These are phyloP conservation scores for Morpho achilles DNA, from an alignment of 2,888 invertebrate species.

Conservation along the genomic window DNA sequence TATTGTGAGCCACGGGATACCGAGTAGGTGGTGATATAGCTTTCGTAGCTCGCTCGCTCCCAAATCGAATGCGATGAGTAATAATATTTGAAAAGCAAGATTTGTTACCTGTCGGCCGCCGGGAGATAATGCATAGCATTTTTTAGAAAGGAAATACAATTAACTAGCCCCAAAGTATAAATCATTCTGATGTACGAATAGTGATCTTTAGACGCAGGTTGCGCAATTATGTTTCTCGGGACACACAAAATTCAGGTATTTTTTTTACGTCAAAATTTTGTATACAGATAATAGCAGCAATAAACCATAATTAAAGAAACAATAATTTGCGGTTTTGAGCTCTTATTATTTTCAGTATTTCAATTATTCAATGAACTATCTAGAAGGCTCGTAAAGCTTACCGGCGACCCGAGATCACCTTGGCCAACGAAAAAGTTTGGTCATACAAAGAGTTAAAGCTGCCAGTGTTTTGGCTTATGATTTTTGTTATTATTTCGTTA, in stretches of 20 bases:
- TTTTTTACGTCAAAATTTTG: constrained; percentile 43
- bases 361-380: too few relatives aligned
- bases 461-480: too few relatives aligned
- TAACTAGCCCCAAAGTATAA: constrained; percentile 67
- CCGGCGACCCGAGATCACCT: too few relatives aligned
- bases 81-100: constrained; percentile 78
- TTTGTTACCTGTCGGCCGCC: constrained; percentile 77
- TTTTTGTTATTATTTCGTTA: too few relatives aligned
- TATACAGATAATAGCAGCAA: constrained; percentile 54
- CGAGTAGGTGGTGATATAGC: constrained; percentile 80
- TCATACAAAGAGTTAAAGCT: too few relatives aligned
- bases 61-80: constrained; percentile 78
- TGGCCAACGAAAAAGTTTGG: too few relatives aligned
- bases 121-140: constrained; percentile 67
- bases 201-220: constrained; percentile 59
- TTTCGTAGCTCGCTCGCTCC: constrained; percentile 73
- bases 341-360: not conserved
- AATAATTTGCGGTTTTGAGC: constrained; percentile 4
- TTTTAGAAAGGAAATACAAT: constrained; percentile 75
- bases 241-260: constrained; percentile 41
- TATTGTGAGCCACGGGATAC: constrained; percentile 70
- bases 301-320: constrained; percentile 35
- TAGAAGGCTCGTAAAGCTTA: too few relatives aligned
- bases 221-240: constrained; percentile 66
- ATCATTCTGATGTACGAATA: constrained; percentile 58